These are phyloP conservation scores for Actinia equina DNA, from an alignment of 64 coral and sea anemone species.

Conservation along the genomic window DNA sequence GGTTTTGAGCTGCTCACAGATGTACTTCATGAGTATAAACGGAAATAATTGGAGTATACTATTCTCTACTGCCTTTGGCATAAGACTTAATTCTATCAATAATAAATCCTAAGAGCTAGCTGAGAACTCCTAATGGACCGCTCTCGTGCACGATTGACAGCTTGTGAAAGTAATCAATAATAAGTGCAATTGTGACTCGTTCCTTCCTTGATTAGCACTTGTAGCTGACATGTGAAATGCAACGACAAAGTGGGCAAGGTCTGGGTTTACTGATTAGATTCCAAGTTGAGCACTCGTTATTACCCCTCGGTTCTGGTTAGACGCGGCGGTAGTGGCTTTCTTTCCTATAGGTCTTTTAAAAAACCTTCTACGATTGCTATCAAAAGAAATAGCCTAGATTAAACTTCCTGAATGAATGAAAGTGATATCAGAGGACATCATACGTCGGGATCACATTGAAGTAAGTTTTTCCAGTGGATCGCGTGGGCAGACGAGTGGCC, in stretches of 20 bases:
- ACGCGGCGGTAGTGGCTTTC: too few species aligned
- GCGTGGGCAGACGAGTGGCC: neutral
- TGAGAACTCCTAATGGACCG: neutral
- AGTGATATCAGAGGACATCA: neutral
- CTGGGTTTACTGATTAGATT: neutral
- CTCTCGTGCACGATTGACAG: neutral
- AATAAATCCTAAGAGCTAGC: neutral
- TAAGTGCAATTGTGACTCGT: neutral
- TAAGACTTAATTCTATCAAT: neutral
- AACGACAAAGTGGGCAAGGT: neutral
- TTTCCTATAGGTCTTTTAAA: too few species aligned
- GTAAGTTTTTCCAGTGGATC: neutral
- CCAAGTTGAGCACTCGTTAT: neutral
- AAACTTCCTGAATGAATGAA: neutral
- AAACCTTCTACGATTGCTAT: too few species aligned
- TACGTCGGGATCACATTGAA: neutral
- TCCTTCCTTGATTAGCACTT: constrained; percentile 9
- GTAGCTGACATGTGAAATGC: neutral
- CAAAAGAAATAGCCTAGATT: too few species aligned
- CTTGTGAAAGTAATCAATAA: neutral
- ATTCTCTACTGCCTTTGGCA: neutral
- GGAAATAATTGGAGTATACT: neutral
- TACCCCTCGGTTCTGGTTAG: neutral
- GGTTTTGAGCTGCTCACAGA: too few species aligned
- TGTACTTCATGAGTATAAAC: neutral